Conservation (phyloP, 2,113 vertebrate species). For the Bufo gargarizans region DNA sequence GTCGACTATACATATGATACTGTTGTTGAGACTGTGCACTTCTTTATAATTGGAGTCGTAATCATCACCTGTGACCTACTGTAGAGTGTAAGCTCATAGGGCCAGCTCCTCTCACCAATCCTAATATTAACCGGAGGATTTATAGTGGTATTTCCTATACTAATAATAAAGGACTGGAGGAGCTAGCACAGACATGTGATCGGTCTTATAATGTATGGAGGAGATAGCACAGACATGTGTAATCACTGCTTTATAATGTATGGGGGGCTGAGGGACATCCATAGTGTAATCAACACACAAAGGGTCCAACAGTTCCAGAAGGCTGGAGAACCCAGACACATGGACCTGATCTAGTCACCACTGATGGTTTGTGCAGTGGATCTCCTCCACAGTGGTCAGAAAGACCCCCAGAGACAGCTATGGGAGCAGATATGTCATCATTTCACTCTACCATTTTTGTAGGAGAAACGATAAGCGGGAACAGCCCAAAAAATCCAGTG, state of each 20-base stretch:
- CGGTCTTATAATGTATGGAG: not conserved
- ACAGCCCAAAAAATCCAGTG: not conserved
- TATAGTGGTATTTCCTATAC: not conserved
- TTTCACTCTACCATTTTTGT: too few relatives aligned
- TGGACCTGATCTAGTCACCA: too few relatives aligned
- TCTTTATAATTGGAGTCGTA: not conserved
- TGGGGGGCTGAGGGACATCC: not conserved
- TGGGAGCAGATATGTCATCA: too few relatives aligned
- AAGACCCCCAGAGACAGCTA: too few relatives aligned
- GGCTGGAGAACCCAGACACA: too few relatives aligned
- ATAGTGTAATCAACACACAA: not conserved
- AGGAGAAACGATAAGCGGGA: not conserved
- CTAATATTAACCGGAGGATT: not conserved
- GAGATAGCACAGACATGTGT: conserved; percentile 4
- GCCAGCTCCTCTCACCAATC: not conserved
- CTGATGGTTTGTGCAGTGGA: too few relatives aligned
- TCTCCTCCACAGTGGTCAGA: too few relatives aligned
- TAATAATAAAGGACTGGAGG: conserved; percentile 22
- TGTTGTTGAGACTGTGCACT: not conserved
- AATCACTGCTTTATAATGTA: not conserved
- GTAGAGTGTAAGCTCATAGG: not conserved
- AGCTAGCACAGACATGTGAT: conserved; percentile 1
- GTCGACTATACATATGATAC: not conserved
- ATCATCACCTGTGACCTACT: not conserved
- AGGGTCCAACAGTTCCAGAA: not conserved